Conservation (phyloP, 2,888 invertebrate genomes). For the Callinectes sapidus region DNA sequence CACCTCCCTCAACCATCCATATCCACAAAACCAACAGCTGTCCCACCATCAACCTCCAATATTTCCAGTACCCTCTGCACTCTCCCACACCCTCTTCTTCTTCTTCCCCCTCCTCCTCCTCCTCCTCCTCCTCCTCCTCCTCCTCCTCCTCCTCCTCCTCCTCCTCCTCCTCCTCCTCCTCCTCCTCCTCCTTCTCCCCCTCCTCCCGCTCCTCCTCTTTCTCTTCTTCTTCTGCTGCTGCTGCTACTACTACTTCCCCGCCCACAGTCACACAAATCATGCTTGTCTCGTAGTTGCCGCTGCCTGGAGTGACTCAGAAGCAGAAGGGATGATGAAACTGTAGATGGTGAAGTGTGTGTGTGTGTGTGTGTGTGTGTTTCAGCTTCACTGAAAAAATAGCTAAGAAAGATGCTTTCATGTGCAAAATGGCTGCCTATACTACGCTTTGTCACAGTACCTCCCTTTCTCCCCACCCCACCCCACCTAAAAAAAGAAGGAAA, state of each 20-base stretch:
- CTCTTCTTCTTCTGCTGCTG: not conserved
- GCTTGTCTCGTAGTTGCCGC: slow-evolving; percentile 3
- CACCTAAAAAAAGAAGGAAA: not conserved
- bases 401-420: not conserved
- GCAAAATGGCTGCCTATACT: not conserved
- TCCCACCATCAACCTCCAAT: slow-evolving; percentile 6
- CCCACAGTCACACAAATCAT: not conserved
- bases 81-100: not conserved
- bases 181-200: not conserved
- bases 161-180: not conserved
- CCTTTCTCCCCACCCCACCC: not conserved
- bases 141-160: not conserved
- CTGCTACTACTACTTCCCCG: not conserved
- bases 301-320: slow-evolving; percentile 7
- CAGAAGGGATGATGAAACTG: not conserved
- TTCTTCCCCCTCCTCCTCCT: too few relatives aligned
- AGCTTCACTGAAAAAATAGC: not conserved
- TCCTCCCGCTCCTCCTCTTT: not conserved
- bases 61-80: not conserved
- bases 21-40: not conserved
- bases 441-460: not conserved
- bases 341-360: not conserved
- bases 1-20: not conserved
- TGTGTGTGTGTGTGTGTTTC: not conserved
- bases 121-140: not conserved